A percentile compares a stretch with the other conserved stretches of the same genome.
phyloP scores from a whole-genome alignment of 1,140 invertebrate genomes.

The Dendroctonus ponderosae region DNA sequence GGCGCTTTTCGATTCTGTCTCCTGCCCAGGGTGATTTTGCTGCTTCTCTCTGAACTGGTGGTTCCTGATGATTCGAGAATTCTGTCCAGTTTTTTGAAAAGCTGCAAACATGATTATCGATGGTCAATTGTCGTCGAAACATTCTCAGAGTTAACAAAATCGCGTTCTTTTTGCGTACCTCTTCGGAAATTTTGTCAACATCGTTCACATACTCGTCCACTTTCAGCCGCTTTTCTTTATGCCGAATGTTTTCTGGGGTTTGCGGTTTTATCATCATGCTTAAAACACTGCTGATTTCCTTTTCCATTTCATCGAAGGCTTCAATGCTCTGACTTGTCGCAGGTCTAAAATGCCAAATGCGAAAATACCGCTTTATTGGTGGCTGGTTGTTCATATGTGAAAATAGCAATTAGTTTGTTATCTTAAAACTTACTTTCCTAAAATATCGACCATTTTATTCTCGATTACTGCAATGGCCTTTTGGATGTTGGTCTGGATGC shows the following conservation, averaged over 20 bases:
- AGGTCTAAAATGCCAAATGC: no score
- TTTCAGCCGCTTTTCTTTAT: slow-evolving; percentile 6
- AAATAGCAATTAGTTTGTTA: neutral
- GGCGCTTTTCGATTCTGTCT: neutral
- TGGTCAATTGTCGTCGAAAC: no score
- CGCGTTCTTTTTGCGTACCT: no score
- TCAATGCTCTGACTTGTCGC: slow-evolving; percentile 29
- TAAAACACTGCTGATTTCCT: slow-evolving; percentile 42
- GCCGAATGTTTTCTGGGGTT: neutral
- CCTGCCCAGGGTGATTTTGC: neutral
- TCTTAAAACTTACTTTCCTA: slow-evolving; percentile 21
- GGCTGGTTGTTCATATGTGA: neutral
- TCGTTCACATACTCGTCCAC: slow-evolving; percentile 16
- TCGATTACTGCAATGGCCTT: slow-evolving; percentile 44
- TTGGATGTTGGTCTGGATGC: slow-evolving; percentile 40
- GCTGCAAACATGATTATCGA: neutral
- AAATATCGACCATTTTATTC: slow-evolving; percentile 42
- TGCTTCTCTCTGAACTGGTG: slow-evolving; percentile 8
- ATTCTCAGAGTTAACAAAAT: neutral
- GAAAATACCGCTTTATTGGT: no score
- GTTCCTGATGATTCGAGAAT: slow-evolving; percentile 27
- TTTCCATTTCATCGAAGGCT: slow-evolving; percentile 43
- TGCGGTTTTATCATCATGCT: slow-evolving; percentile 28
- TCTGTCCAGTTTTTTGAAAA: slow-evolving; percentile 31
- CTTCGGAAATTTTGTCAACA: slow-evolving; percentile 22